Conservation (phyloP, 2,888 invertebrate species). For the Drosophila meridionalis region DNA sequence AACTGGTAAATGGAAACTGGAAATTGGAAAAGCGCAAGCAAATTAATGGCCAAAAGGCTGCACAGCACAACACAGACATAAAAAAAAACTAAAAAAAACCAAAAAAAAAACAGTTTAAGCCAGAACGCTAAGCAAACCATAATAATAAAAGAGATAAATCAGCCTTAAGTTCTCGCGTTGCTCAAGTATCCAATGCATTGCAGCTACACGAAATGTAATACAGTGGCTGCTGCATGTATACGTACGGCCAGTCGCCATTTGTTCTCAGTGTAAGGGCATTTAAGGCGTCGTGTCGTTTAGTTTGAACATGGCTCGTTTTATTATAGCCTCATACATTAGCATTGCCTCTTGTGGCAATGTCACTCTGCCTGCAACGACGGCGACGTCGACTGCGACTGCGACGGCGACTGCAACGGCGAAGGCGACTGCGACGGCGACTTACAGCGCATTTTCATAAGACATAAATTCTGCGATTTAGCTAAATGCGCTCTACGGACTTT, state of each 20-base stretch:
- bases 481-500: slow-evolving; percentile 75
- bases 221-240: neutral
- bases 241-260: neutral
- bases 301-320: slow-evolving; percentile 20
- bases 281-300: slow-evolving; percentile 10
- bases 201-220: neutral
- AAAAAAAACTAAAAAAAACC: neutral
- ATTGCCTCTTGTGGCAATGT: slow-evolving; percentile 62
- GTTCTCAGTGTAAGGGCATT: slow-evolving; percentile 27
- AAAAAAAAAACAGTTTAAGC: slow-evolving; percentile 2
- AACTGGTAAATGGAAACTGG: slow-evolving; percentile 44
- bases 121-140: slow-evolving; percentile 28
- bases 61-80: neutral
- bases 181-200: neutral
- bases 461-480: slow-evolving; percentile 79
- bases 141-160: slow-evolving; percentile 68
- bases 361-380: slow-evolving; percentile 51
- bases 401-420: slow-evolving; percentile 18
- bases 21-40: slow-evolving; percentile 51
- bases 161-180: slow-evolving; percentile 54
- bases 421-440: slow-evolving; percentile 4
- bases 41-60: slow-evolving; percentile 52
- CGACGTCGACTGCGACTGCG: neutral
- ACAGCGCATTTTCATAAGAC: slow-evolving; percentile 76
- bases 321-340: slow-evolving; percentile 51